These are phyloP conservation scores for Aurelia coerulea DNA, from an alignment of 30 jellyfish, hydroid and myxozoan genomes.

Conservation along the genomic window DNA sequence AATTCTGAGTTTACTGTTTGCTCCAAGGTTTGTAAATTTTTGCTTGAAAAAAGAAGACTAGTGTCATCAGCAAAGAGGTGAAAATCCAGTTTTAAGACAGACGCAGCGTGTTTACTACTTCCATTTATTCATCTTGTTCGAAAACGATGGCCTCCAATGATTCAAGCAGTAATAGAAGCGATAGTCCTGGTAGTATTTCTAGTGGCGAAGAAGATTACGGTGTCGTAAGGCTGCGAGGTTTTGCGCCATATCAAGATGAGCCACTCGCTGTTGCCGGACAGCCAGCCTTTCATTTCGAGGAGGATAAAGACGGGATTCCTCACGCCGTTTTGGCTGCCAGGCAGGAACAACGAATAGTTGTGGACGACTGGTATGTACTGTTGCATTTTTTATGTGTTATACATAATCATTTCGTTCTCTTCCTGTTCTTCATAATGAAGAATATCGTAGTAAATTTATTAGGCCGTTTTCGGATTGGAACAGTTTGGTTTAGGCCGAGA, in stretches of 20 bases:
- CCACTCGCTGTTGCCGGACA: slow-evolving; percentile 34
- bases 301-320: slow-evolving; percentile 48
- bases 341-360: slow-evolving; percentile 36
- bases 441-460: slow-evolving; percentile 7
- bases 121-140: not conserved
- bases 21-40: too few relatives aligned
- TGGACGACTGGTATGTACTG: slow-evolving; percentile 35
- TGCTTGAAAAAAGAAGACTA: too few relatives aligned
- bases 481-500: too few relatives aligned
- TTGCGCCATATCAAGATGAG: slow-evolving; percentile 55
- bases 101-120: not conserved
- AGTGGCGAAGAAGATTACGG: slow-evolving; percentile 55
- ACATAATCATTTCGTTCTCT: not conserved
- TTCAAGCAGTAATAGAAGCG: slow-evolving; percentile 10
- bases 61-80: too few relatives aligned
- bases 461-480: slow-evolving; percentile 12
- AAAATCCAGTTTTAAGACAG: too few relatives aligned
- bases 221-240: slow-evolving; percentile 2
- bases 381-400: not conserved
- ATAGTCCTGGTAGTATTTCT: not conserved
- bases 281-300: slow-evolving; percentile 36
- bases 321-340: slow-evolving; percentile 58
- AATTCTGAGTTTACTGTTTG: too few relatives aligned
- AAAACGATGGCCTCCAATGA: slow-evolving; percentile 36
- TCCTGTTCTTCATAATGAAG: not conserved